These are phyloP conservation scores for Cryptomyrus ogoouensis DNA, from an alignment of 2,113 vertebrate genomes.

Conservation along the genomic window DNA sequence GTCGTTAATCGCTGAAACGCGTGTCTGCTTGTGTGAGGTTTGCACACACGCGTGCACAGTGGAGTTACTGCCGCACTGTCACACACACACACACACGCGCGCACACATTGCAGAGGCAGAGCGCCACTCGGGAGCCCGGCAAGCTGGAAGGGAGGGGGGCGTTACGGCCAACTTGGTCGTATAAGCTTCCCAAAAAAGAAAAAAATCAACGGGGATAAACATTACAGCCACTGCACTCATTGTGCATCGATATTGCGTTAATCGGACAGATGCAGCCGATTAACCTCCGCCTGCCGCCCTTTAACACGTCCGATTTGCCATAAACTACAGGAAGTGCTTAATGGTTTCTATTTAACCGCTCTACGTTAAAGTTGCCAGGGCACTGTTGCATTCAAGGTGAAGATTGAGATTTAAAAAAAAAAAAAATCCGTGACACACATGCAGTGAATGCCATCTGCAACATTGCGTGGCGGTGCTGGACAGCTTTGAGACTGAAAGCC, in stretches of 20 bases:
- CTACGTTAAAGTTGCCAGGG: constrained; percentile 31
- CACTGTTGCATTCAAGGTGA: constrained; percentile 47
- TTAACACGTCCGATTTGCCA: too few species aligned
- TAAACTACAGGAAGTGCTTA: constrained; percentile 10
- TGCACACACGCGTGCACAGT: constrained; percentile 22
- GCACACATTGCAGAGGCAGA: constrained; percentile 19
- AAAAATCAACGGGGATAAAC: neutral
- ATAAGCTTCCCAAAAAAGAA: neutral
- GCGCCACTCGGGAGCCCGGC: constrained; percentile 1
- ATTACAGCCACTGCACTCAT: neutral
- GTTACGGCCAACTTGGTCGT: neutral
- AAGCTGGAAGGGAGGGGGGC: constrained; percentile 8
- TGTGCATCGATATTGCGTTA: neutral
- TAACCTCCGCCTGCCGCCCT: neutral
- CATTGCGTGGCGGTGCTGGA: neutral
- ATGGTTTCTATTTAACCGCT: neutral
- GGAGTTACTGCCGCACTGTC: constrained; percentile 48
- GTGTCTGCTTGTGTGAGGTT: constrained; percentile 24
- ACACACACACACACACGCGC: constrained; percentile 14
- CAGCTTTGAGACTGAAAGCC: neutral
- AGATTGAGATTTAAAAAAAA: neutral
- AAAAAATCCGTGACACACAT: neutral
- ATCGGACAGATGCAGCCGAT: neutral
- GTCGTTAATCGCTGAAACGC: constrained; percentile 28
- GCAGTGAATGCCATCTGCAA: neutral